phyloP scores from a whole-genome alignment of 2,113 vertebrate species.

The Lathamus discolor region DNA sequence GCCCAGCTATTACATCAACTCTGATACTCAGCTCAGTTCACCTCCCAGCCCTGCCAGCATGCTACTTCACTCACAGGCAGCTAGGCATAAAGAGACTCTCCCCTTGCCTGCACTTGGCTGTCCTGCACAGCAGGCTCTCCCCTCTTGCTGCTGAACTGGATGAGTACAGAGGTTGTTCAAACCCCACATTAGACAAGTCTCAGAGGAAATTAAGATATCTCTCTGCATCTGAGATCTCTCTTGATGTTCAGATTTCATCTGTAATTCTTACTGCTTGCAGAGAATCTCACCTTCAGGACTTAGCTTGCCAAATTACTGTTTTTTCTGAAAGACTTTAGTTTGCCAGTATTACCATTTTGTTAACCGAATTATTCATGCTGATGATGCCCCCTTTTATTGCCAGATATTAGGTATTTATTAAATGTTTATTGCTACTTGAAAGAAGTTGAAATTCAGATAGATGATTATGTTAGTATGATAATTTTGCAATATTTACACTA shows the following conservation, averaged over 20 bases:
- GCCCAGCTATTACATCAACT: rapidly evolving
- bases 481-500: background rate
- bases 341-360: background rate
- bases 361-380: background rate
- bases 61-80: background rate
- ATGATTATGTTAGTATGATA: background rate
- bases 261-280: background rate
- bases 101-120: background rate
- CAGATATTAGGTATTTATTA: background rate
- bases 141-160: background rate
- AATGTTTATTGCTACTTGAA: background rate
- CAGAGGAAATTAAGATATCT: background rate
- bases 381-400: background rate
- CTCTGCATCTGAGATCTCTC: background rate
- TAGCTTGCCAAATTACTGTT: background rate
- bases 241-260: background rate
- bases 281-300: background rate
- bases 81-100: background rate
- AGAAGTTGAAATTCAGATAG: background rate
- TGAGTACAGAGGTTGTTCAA: background rate
- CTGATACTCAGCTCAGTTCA: background rate
- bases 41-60: rapidly evolving
- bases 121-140: background rate
- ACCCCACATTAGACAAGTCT: background rate
- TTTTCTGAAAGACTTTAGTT: background rate